Evolutionary conservation across 2,888 invertebrate genomes (phyloP).

Genomic region (Cheilosia impressa): DNA sequence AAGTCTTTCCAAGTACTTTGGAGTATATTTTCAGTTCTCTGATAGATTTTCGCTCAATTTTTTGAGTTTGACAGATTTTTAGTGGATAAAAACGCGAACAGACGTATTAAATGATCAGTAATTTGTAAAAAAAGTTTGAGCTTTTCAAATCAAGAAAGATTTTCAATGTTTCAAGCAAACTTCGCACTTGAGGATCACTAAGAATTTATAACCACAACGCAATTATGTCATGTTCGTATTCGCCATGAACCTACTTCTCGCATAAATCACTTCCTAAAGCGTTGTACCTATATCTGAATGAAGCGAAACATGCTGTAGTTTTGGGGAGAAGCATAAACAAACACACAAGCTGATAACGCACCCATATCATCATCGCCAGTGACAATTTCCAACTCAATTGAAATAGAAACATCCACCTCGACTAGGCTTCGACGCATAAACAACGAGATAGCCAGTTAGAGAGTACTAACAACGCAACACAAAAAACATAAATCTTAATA

Average conservation of each 20-base stretch:
- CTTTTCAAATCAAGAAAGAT: too few species aligned
- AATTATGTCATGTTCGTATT: not conserved
- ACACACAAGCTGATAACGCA: constrained; percentile 18
- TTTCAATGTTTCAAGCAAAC: too few species aligned
- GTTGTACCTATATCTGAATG: constrained; percentile 3
- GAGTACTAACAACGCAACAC: constrained; percentile 42
- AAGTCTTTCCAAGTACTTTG: too few species aligned
- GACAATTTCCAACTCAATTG: constrained; percentile 20
- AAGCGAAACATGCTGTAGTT: constrained; percentile 15
- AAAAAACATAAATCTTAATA: constrained; percentile 64
- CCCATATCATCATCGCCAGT: constrained; percentile 7
- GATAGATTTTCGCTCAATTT: too few species aligned
- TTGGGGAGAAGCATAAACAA: not conserved
- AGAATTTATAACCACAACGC: too few species aligned
- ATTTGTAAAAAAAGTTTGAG: too few species aligned
- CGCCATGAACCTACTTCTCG: not conserved
- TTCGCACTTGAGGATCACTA: too few species aligned
- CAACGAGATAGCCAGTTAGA: not conserved
- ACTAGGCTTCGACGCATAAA: not conserved
- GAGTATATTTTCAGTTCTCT: too few species aligned
- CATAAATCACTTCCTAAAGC: constrained; percentile 36
- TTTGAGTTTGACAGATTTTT: too few species aligned
- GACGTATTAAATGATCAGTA: too few species aligned
- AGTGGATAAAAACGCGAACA: too few species aligned
- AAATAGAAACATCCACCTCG: constrained; percentile 5